Conservation (phyloP, 1,140 invertebrate species). For the Chionoecetes opilio region DNA sequence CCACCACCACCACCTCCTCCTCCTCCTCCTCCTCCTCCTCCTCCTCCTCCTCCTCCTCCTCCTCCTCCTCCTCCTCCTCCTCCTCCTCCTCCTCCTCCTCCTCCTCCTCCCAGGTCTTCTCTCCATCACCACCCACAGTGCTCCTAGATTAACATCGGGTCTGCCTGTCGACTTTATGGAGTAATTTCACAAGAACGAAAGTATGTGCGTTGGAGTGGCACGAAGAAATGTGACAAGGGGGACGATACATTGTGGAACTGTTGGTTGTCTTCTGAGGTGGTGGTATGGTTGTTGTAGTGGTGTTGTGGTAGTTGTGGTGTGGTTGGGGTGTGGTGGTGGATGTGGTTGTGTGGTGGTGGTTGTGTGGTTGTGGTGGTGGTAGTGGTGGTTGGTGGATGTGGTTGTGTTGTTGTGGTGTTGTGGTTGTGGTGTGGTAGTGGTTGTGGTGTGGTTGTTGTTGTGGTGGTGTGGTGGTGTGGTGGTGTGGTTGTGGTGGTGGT, state of each 20-base stretch:
- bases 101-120: background rate
- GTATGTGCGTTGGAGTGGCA: background rate
- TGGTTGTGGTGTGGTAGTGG: too few species aligned
- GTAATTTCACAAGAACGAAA: slow-evolving; percentile 66
- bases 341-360: background rate
- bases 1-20: background rate
- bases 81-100: slow-evolving; percentile 30
- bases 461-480: too few species aligned
- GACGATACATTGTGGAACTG: background rate
- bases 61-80: background rate
- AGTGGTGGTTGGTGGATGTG: background rate
- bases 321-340: background rate
- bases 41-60: background rate
- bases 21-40: background rate
- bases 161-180: slow-evolving; percentile 35
- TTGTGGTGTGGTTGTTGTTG: too few species aligned
- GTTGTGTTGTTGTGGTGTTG: too few species aligned
- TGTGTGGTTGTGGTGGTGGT: background rate
- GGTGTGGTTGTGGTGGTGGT: too few species aligned
- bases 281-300: background rate
- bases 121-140: slow-evolving; percentile 50
- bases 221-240: background rate
- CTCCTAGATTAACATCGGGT: slow-evolving; percentile 54
- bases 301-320: background rate
- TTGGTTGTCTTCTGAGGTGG: background rate